Evolutionary conservation across 2,797 vertebrate species (phyloP), one percentile per base, ranked within the genome.

Genomic region (Poecile montanus): DNA sequence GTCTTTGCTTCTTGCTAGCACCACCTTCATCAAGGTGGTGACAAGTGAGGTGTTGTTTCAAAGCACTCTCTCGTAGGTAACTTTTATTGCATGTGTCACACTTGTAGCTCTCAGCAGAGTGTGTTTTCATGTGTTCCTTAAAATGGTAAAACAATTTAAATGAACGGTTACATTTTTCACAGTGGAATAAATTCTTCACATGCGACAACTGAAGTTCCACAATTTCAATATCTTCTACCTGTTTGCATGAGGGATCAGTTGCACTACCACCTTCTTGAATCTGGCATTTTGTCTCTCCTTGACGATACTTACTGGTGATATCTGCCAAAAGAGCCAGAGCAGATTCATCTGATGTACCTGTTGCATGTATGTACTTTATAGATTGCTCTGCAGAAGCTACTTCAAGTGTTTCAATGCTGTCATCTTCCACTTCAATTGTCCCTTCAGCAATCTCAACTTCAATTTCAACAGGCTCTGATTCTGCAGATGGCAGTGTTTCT

Each of bases 111-210:
- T 99, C 99, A 82, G 99, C 98, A 53, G 98, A 97, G 97, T 99
- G 99, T 57, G 98, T 98, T 98, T 99, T 99, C 98, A 99, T 97
- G 97, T 99, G 99, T 97, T 99, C 99, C 97, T 99, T 99, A 93
- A 99, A 99, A 97, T 99, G 99, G 97, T 99, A 99, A 98, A 99
- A 99, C 76, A 99, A 97, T 97, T 99, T 99, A 97, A 99, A 99
- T 87, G 98, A 98, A 93, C 98, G 99, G 68, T 99, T 99, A 78
- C 99, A 99, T 96, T 99, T 99, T 95, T 98, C 98, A 97, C 99
- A 99, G 96, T 98, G 98, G 97, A 99, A 99, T 96, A 99, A 96
- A 96, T 99, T 99, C 94, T 99, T 99, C 87, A 98, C 96, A 96
- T 99, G 98, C 36, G 99, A 99, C 96, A 99, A 98, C 98, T 99